phyloP scores from a whole-genome alignment of 1,140 invertebrate genomes.

The Chrysomallon squamiferum region DNA sequence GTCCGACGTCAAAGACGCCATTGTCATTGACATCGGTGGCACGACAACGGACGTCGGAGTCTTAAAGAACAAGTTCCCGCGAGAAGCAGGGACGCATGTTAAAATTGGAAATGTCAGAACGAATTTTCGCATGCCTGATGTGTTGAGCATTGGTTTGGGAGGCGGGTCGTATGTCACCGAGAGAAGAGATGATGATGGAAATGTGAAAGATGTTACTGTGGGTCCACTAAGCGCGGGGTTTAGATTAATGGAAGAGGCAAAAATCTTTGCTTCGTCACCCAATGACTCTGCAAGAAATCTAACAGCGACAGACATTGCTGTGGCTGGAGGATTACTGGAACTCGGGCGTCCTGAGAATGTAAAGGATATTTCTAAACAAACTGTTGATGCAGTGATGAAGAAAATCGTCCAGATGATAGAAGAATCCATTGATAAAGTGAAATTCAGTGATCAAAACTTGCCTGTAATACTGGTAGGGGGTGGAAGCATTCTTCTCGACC shows the following conservation, averaged over 20 bases:
- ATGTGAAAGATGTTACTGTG: conserved; percentile 15
- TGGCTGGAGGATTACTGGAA: conserved; percentile 36
- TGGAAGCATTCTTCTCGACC: conserved; percentile 24
- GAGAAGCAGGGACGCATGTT: conserved; percentile 47
- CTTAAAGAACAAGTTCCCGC: conserved; percentile 49
- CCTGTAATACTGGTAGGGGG: conserved; percentile 55
- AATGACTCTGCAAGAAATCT: conserved; percentile 11
- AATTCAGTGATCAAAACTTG: conserved; percentile 32
- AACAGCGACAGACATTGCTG: conserved; percentile 56
- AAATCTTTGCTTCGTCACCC: background rate
- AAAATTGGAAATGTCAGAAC: conserved; percentile 48
- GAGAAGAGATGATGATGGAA: background rate
- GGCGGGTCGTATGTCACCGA: conserved; percentile 53
- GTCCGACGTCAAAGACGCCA: conserved; percentile 43
- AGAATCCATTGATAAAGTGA: conserved; percentile 44
- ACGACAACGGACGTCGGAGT: conserved; percentile 55
- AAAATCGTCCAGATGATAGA: conserved; percentile 44
- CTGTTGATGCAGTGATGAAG: conserved; percentile 24
- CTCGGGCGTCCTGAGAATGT: conserved; percentile 38
- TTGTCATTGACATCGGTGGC: conserved; percentile 60
- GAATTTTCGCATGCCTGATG: conserved; percentile 58
- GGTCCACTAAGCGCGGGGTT: conserved; percentile 55
- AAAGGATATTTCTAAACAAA: conserved; percentile 14
- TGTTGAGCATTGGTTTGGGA: conserved; percentile 53
- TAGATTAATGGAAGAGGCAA: conserved; percentile 31